A percentile compares a stretch with the other conserved stretches of the same genome.
Conservation (phyloP, 2,888 invertebrate genomes). For the Camptogramma bilineatum region DNA sequence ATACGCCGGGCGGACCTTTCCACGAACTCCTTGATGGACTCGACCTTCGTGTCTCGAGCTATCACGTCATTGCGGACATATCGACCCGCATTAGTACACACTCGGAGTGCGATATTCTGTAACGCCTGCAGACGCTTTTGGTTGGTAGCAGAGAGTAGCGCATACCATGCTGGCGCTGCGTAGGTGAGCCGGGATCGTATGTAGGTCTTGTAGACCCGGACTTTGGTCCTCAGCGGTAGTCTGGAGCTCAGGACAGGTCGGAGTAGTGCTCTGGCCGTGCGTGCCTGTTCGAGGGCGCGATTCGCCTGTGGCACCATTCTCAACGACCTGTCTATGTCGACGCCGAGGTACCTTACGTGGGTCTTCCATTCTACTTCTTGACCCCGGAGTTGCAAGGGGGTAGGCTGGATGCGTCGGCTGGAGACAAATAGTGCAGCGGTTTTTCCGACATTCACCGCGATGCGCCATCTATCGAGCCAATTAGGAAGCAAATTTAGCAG, state of each 20-base stretch:
- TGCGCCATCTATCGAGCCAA: conserved; percentile 34
- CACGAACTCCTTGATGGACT: too few species aligned
- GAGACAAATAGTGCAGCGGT: conserved; percentile 17
- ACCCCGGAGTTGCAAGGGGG: background rate
- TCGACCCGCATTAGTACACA: too few species aligned
- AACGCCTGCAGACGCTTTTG: too few species aligned
- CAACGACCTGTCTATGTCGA: conserved; percentile 36
- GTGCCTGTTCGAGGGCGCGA: background rate
- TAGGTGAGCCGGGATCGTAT: too few species aligned
- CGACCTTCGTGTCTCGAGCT: too few species aligned
- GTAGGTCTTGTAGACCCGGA: background rate
- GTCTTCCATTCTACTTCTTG: background rate
- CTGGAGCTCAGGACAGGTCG: background rate
- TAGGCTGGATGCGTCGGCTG: background rate
- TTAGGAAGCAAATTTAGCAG: too few species aligned
- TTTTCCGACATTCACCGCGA: conserved; percentile 39
- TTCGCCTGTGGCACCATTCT: conserved; percentile 27
- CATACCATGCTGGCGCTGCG: too few species aligned
- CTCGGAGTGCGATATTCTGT: too few species aligned
- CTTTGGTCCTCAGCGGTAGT: conserved; percentile 1
- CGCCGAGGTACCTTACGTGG: conserved; percentile 5
- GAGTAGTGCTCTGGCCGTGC: background rate
- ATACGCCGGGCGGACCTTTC: too few species aligned
- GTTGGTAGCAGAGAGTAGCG: too few species aligned
- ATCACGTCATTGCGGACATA: too few species aligned